Conservation (phyloP, 2,888 invertebrate genomes). For the Ennomos erosarius region DNA sequence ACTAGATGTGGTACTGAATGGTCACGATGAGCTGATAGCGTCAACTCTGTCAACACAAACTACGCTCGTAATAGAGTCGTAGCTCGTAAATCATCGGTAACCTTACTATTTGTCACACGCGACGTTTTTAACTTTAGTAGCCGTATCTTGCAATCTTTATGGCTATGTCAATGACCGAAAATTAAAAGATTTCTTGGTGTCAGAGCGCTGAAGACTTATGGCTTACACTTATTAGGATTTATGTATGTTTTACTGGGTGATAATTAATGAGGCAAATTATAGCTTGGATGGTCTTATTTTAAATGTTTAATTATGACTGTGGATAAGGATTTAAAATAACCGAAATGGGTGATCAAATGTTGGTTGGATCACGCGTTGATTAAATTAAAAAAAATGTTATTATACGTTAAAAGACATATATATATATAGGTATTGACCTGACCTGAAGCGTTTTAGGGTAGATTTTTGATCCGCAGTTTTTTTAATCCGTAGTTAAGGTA, state of each 20-base stretch:
- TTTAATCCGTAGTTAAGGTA: too few relatives aligned
- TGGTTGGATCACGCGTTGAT: too few relatives aligned
- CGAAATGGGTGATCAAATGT: too few relatives aligned
- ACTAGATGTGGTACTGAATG: conserved; percentile 17
- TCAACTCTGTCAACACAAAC: conserved; percentile 27
- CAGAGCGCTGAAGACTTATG: conserved; percentile 5
- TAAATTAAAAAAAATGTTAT: too few relatives aligned
- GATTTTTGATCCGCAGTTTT: too few relatives aligned
- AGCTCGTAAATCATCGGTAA: conserved; percentile 25
- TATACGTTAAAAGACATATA: too few relatives aligned
- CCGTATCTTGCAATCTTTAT: conserved; percentile 26
- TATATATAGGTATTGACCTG: too few relatives aligned
- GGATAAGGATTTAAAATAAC: too few relatives aligned
- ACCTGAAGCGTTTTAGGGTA: too few relatives aligned
- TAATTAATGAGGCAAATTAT: conserved; percentile 15
- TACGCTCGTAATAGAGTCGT: conserved; percentile 11
- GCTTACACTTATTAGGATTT: conserved; percentile 17
- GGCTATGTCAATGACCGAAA: conserved; percentile 20
- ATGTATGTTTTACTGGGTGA: conserved; percentile 10
- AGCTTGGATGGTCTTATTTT: conserved; percentile 1
- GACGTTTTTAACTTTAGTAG: conserved; percentile 14
- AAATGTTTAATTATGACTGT: background rate
- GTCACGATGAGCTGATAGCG: conserved; percentile 18
- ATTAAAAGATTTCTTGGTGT: conserved; percentile 18
- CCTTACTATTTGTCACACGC: conserved; percentile 24